Base-by-base conservation (phyloP, 2,113 vertebrate genomes). In the Prietella phreatophila region DNA sequence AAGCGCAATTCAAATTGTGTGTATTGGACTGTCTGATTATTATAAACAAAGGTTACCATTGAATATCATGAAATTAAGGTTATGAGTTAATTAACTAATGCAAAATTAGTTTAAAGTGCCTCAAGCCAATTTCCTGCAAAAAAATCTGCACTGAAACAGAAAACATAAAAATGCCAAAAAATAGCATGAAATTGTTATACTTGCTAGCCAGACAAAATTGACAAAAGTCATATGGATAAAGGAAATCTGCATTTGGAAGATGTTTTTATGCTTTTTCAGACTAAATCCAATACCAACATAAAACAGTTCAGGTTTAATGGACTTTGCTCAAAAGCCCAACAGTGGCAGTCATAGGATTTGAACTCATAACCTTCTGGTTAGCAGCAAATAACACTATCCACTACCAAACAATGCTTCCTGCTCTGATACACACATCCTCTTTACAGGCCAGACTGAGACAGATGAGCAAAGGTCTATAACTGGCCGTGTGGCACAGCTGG, bases 401-500 rank as follows among this genome's bases (percentile, higher is more conserved):
- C 56, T 82, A 61, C 33, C 10, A 82, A 61, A 25, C 22, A 9
- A 39, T 39, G 56, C 33, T 61, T 61, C 80, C 56, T 61, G 33
- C 22, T 39, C 80, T 61, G 80, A 25, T 82, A 82, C 33, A 42
- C 22, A 5, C 80, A 42, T 82, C 30, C 56, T 39, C 80, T 61
- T 82, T 61, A 82, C 36, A 61, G 19, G 33, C 56, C 19, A 82
- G 80, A 82, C 80, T 61, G 80, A 82, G 80, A 82, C 80, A 39
- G 58, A 82, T 82, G 58, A 82, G 80, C 80, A 82, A 61, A 22
- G 36, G 56, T 39, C 80, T 82, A 82, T 61, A 82, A 82, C 56
- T 82, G 58, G 80, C 80, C 25, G 36, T 82, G 56, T 84, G 61
- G 83, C 65, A 84, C n/a, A 69, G 56, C 83, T 84, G 83, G 63